Conservation (phyloP, 2,888 invertebrate genomes). For the Folsomia candida region DNA sequence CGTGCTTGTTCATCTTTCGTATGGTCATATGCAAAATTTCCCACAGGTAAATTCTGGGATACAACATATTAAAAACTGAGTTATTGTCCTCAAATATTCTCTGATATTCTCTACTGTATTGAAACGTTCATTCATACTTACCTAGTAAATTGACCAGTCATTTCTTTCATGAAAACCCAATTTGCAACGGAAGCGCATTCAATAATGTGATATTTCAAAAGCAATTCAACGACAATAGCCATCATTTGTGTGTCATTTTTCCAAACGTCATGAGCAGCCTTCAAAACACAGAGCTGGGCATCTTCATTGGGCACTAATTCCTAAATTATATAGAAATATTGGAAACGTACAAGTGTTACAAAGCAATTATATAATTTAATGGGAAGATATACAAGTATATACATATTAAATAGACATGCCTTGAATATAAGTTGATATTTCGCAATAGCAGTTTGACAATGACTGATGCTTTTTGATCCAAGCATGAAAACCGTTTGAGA, state of each 20-base stretch:
- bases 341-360: too few species aligned
- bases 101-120: too few species aligned
- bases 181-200: slow-evolving; percentile 96
- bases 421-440: slow-evolving; percentile 91
- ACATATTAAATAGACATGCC: slow-evolving; percentile 56
- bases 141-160: slow-evolving; percentile 84
- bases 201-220: slow-evolving; percentile 94
- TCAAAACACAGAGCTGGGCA: slow-evolving; percentile 88
- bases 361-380: too few species aligned
- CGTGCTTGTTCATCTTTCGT: slow-evolving; percentile 94
- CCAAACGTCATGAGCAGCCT: slow-evolving; percentile 94
- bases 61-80: slow-evolving; percentile 17
- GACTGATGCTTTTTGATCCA: slow-evolving; percentile 95
- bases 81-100: background rate
- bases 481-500: slow-evolving; percentile 90
- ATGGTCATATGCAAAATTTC: slow-evolving; percentile 94
- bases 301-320: slow-evolving; percentile 89
- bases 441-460: slow-evolving; percentile 97
- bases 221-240: slow-evolving; percentile 91
- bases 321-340: slow-evolving; percentile 58
- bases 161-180: slow-evolving; percentile 95
- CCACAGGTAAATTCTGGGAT: slow-evolving; percentile 82
- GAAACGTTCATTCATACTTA: too few species aligned
- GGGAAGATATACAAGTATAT: background rate
- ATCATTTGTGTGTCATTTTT: slow-evolving; percentile 78